phyloP scores from a whole-genome alignment of 2,113 vertebrate genomes.

The Pituophis catenifer region DNA sequence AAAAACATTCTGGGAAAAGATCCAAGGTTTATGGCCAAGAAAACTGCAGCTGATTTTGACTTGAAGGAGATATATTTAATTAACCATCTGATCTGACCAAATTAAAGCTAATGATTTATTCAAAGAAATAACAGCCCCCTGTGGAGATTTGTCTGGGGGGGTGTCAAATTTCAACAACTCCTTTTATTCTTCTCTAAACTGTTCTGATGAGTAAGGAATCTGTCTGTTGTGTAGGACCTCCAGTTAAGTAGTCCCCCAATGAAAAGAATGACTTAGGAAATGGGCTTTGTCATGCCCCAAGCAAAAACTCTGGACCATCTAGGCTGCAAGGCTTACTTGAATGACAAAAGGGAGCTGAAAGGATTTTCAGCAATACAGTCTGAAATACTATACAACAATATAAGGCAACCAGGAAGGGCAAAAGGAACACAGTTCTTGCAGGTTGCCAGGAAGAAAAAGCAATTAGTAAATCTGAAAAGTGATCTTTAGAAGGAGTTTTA shows the following conservation, averaged over 20 bases:
- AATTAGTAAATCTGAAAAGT: not conserved
- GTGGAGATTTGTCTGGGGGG: not conserved
- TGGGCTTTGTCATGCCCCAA: not conserved
- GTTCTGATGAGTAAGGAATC: not conserved
- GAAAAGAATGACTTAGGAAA: not conserved
- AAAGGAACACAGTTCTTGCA: not conserved
- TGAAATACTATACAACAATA: not conserved
- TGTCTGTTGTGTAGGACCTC: not conserved
- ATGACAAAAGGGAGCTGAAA: constrained; percentile 8
- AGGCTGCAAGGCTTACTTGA: not conserved
- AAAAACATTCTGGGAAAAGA: not conserved
- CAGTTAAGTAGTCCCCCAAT: not conserved
- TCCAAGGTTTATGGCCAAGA: not conserved
- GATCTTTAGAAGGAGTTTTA: not conserved
- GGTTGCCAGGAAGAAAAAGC: not conserved
- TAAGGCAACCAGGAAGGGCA: not conserved
- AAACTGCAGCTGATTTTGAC: not conserved
- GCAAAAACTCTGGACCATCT: not conserved
- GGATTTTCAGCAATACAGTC: not conserved
- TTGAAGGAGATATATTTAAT: not conserved
- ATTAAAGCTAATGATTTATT: not conserved
- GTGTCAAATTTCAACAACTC: too few species aligned
- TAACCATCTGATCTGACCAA: not conserved
- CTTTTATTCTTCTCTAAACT: not conserved
- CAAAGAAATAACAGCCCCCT: not conserved